These are phyloP conservation scores for Cylas formicarius DNA, from an alignment of 1,140 invertebrate genomes.

Conservation along the genomic window DNA sequence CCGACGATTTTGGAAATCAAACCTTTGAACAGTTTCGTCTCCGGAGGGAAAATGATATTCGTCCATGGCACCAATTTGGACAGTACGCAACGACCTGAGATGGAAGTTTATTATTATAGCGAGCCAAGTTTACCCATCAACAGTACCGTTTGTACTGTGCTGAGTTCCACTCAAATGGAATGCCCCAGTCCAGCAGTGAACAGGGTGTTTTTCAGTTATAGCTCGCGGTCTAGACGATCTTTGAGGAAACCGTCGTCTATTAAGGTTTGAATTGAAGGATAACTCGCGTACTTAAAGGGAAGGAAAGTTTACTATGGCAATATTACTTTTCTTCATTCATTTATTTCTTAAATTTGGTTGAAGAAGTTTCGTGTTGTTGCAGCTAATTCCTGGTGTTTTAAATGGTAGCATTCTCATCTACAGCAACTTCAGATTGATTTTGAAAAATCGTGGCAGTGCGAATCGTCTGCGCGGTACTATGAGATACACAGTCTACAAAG, in stretches of 20 bases:
- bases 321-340: too few species aligned
- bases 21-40: conserved; percentile 77
- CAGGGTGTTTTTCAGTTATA: conserved; percentile 36
- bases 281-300: too few species aligned
- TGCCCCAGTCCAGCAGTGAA: conserved; percentile 86
- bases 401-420: too few species aligned
- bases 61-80: conserved; percentile 88
- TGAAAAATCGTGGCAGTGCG: too few species aligned
- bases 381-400: too few species aligned
- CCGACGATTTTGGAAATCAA: conserved; percentile 92
- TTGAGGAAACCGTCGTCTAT: conserved; percentile 35
- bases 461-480: too few species aligned
- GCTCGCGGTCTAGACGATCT: conserved; percentile 32
- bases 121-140: conserved; percentile 63
- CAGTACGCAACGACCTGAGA: conserved; percentile 84
- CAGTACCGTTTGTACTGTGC: conserved; percentile 73
- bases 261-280: conserved; percentile 30
- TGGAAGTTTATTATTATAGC: conserved; percentile 71
- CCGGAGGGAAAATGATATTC: conserved; percentile 88
- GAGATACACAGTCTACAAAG: too few species aligned
- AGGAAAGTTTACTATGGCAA: too few species aligned
- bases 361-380: too few species aligned
- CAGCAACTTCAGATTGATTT: too few species aligned
- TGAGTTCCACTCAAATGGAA: conserved; percentile 87
- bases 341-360: too few species aligned